phyloP scores from a whole-genome alignment of 2,888 invertebrate genomes.

The Syrista parreyssii region DNA sequence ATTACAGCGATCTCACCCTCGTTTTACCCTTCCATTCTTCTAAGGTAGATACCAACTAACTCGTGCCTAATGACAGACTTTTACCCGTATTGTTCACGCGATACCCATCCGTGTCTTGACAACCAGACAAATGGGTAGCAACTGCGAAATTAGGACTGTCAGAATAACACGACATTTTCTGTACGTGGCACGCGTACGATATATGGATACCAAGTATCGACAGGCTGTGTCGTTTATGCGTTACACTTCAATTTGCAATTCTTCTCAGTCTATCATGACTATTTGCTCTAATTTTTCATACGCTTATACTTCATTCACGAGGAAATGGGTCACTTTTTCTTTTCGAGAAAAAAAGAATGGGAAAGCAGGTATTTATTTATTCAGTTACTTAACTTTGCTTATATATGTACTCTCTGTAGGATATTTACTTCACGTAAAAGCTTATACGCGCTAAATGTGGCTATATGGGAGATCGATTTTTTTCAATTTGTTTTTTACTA shows the following conservation, averaged over 20 bases:
- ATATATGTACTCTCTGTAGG: not conserved
- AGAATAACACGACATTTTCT: not conserved
- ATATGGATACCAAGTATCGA: not conserved
- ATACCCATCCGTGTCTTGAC: not conserved
- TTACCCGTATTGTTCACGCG: not conserved
- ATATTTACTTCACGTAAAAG: not conserved
- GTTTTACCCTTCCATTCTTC: not conserved
- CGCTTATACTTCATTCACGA: not conserved
- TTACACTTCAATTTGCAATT: not conserved
- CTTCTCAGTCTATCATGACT: not conserved
- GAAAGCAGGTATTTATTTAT: not conserved
- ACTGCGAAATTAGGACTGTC: not conserved
- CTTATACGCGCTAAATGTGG: not conserved
- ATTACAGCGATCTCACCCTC: not conserved
- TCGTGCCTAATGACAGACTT: not conserved
- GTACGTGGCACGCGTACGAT: not conserved
- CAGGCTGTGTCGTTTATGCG: not conserved
- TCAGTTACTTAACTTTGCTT: not conserved
- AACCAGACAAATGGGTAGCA: not conserved
- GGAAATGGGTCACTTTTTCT: not conserved
- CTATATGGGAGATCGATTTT: too few species aligned
- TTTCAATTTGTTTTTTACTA: not conserved
- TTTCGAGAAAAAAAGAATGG: not conserved
- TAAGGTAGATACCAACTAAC: not conserved
- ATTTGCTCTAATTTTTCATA: not conserved